Conservation (phyloP, 2,888 invertebrate species). For the Hylaea fasciaria region DNA sequence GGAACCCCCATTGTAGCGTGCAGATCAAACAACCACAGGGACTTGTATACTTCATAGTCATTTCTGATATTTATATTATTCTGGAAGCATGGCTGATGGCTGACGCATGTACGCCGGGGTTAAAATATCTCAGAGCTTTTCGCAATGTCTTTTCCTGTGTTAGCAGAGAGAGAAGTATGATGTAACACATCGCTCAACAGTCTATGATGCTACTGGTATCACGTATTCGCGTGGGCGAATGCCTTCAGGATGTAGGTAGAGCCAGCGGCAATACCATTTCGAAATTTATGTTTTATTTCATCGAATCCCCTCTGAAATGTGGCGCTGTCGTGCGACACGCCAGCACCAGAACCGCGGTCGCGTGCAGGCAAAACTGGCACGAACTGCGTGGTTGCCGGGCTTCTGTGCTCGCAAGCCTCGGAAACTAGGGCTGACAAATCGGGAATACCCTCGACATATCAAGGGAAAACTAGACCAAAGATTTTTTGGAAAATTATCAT, state of each 20-base stretch:
- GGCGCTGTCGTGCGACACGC: constrained; percentile 63
- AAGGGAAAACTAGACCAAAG: no score
- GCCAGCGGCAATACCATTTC: constrained; percentile 3
- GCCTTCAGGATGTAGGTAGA: constrained; percentile 4
- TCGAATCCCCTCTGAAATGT: constrained; percentile 44
- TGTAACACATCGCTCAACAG: neutral
- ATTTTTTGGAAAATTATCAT: no score
- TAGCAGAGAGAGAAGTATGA: neutral
- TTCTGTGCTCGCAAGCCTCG: constrained; percentile 14
- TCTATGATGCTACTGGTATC: neutral
- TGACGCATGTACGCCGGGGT: no score
- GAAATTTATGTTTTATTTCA: constrained; percentile 39
- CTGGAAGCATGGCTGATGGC: no score
- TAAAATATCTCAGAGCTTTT: no score
- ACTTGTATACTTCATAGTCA: no score
- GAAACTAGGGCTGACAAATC: constrained; percentile 1
- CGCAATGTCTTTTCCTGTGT: neutral
- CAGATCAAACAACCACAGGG: no score
- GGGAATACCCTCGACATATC: no score
- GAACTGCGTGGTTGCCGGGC: constrained; percentile 27
- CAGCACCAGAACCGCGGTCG: constrained; percentile 29
- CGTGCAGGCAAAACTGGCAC: constrained; percentile 18
- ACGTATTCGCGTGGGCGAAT: neutral
- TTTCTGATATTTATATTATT: no score
- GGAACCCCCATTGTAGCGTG: no score